Evolutionary conservation across 2,888 invertebrate species (phyloP).

Genomic region (Tuberolachnus salignus): DNA sequence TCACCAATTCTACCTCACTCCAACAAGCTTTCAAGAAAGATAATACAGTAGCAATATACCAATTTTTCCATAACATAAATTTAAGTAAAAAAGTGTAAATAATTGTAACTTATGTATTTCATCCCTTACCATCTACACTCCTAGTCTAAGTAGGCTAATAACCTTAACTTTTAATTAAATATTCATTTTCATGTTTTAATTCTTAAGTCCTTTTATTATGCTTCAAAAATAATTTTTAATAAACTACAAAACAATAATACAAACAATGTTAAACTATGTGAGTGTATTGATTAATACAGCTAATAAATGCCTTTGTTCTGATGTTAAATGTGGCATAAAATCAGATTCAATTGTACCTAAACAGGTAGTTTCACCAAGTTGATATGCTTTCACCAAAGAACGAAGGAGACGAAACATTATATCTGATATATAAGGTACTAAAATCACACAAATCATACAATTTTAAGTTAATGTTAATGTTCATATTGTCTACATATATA

Average conservation of each 20-base stretch:
- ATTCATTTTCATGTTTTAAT: no score
- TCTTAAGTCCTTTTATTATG: no score
- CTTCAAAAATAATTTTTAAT: background rate
- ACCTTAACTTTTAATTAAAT: no score
- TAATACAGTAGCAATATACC: no score
- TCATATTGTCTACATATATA: background rate
- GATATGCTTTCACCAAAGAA: constrained; percentile 45
- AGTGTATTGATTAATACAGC: constrained; percentile 49
- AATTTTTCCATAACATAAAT: no score
- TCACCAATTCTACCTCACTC: no score
- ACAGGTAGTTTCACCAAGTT: constrained; percentile 47
- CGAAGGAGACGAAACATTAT: constrained; percentile 45
- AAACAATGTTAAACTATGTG: constrained; percentile 11
- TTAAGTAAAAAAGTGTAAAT: no score
- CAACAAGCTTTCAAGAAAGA: no score
- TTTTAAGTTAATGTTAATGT: background rate
- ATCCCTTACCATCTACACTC: no score
- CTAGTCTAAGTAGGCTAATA: no score
- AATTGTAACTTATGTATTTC: no score
- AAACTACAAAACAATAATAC: background rate
- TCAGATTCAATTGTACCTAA: constrained; percentile 50
- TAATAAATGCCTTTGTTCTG: constrained; percentile 47
- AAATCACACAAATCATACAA: constrained; percentile 6
- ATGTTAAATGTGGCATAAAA: constrained; percentile 46
- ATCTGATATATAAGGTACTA: constrained; percentile 47